Evolutionary conservation across 2,113 vertebrate genomes (phyloP), one percentile per base, ranked within the genome.

Genomic region (Channa maculata): DNA sequence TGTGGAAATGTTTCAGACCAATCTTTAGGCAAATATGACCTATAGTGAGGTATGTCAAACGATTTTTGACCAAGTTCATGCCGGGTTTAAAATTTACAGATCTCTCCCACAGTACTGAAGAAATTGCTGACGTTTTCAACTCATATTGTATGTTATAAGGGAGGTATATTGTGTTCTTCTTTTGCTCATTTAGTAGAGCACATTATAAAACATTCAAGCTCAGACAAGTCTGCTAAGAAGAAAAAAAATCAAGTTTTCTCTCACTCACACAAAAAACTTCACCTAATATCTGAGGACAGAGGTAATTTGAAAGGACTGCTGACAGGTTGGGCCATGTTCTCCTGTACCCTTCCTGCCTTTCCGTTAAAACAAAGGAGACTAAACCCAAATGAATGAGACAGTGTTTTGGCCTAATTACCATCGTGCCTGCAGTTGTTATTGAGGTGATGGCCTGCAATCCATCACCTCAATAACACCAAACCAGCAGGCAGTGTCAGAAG

Each of bases 291-390:
- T 71, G 62, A 65, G 60, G 39, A 41, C 33, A 34, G 52, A 63
- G 54, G 68, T 9, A 24, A 15, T 64, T 33, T 68, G 43, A 75
- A 69, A 71, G 58, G 45, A 44, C 75, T 90, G 90, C 88, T 84
- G 71, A 93, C 93, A 80, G 90, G 94, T 83, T 67, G 52, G 45
- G 86, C 89, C 92, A 86, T 72, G 88, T 86, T 86, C 13, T 60
- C 66, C 53, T 62, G 8, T 41, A 77, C 80, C 65, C 68, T 66
- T 66, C 71, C 66, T 53, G 10, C 61, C 66, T 55, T 58, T 54
- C 24, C 54, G 66, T 75, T 79, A 62, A 84, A 82, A 88, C 55
- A 70, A 81, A 85, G 72, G 62, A 68, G 76, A 59, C 71, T 50
- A 71, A 53, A 8, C 52, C 63, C 39, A 78, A 61, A 85, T 79